Base-by-base conservation (phyloP, 2,888 invertebrate genomes). In the Drosophila acutilabella region DNA sequence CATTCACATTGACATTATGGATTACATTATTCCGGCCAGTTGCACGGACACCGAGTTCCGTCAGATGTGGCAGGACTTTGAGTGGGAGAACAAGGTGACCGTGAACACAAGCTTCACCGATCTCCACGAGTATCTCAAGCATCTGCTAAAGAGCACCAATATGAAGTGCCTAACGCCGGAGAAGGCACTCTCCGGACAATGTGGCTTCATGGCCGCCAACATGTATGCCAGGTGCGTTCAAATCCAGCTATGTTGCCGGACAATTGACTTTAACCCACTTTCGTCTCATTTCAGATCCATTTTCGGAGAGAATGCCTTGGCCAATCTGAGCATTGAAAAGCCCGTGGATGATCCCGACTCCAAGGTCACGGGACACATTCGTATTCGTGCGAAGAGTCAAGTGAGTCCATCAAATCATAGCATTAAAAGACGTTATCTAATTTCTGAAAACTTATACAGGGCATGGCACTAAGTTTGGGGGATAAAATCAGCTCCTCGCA, bases 11-110 rank as follows among this genome's bases (percentile, higher is more conserved):
- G 99, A 99, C 93, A 99, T 99, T 84, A 98, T 99, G 97, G 99
- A 99, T 93, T 99, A 99, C 93, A 98, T 99, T 90, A 96, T 99
- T 90, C 99, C 99, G 18, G 98, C 98, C 14, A 93, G 94, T 42
- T 99, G 99, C 93, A 97, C 96, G 57, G 99, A 99, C 92, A 95
- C 96, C 0, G 99, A 99, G 93, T 99, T 99, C 94, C 93, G 99
- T 6, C 96, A 97, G 93, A 99, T 99, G 99, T 99, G 99, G 99
- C 98, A 98, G 2, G 99, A 99, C 94, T 99, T 99, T 93, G 99
- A 99, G 93, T 99, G 99, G 99, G 99, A 99, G 94, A 99, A 99
- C 93, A 99, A 99, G 95, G 98, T 93, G 7, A 95, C 98, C 0
- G 98, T 99, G 2, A 98, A 98, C 92, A 99, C 99, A 1, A 96